Evolutionary conservation across 2,113 vertebrate species (phyloP).

Genomic region (Festucalex cinctus): DNA sequence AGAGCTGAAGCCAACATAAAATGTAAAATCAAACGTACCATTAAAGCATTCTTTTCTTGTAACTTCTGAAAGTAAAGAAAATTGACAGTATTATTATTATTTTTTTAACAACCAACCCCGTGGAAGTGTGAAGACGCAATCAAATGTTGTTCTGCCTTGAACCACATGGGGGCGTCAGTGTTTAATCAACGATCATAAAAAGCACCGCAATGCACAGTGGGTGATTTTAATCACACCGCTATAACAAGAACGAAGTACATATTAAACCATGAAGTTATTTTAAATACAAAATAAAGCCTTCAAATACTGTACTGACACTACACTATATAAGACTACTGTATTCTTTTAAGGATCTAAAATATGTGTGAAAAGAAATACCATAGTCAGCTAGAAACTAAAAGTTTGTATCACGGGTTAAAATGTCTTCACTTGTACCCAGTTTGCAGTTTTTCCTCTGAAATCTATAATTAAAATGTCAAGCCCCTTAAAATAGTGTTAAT

Average conservation of each 20-base stretch:
- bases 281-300: too few species aligned
- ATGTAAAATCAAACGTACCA: too few species aligned
- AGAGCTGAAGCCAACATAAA: too few species aligned
- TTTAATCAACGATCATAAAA: not conserved
- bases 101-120: too few species aligned
- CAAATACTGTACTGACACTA: too few species aligned
- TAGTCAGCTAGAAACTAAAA: too few species aligned
- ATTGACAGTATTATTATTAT: too few species aligned
- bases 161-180: constrained; percentile 13
- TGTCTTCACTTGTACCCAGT: too few species aligned
- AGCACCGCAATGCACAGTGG: not conserved
- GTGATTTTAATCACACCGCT: not conserved
- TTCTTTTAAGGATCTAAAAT: constrained; percentile 12
- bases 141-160: not conserved
- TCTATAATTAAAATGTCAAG: constrained; percentile 4
- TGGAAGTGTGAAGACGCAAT: not conserved
- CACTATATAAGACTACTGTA: not conserved
- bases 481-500: constrained; percentile 7
- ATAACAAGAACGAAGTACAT: not conserved
- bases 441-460: constrained; percentile 3
- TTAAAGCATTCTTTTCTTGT: too few species aligned
- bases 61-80: not conserved
- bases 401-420: too few species aligned
- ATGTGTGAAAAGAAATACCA: not conserved
- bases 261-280: too few species aligned